A percentile compares a stretch with the other conserved stretches of the same genome.
phyloP scores from a whole-genome alignment of 2,797 vertebrate species.

The Setipinna tenuifilis region DNA sequence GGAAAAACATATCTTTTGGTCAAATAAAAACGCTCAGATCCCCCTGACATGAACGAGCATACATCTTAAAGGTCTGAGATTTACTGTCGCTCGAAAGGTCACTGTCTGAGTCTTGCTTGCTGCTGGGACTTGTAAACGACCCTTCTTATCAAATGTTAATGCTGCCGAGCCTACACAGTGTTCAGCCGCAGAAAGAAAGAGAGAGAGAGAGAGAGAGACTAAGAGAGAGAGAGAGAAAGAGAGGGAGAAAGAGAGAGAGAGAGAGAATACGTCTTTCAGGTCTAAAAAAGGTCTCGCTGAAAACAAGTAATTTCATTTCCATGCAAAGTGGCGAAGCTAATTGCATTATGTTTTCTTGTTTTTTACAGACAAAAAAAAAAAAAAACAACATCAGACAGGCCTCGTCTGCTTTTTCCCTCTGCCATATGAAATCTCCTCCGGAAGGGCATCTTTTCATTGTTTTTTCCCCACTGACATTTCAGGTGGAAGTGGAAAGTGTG shows the following conservation, averaged over 20 bases:
- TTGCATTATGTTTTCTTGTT: slow-evolving; percentile 60
- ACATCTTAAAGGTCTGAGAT: slow-evolving; percentile 80
- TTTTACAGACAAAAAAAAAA: too few relatives aligned
- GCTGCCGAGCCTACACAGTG: slow-evolving; percentile 75
- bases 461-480: not conserved
- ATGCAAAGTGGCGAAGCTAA: slow-evolving; percentile 75
- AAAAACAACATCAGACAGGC: not conserved
- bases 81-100: slow-evolving; percentile 83
- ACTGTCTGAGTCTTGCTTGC: slow-evolving; percentile 76
- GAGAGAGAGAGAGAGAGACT: too few relatives aligned
- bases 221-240: too few relatives aligned
- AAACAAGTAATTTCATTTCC: slow-evolving; percentile 81
- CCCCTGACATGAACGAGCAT: slow-evolving; percentile 66
- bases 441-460: slow-evolving; percentile 53
- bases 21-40: slow-evolving; percentile 72
- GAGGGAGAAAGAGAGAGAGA: slow-evolving; percentile 31
- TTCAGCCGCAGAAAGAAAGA: slow-evolving; percentile 48
- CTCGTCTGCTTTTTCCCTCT: not conserved
- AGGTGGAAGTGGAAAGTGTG: not conserved
- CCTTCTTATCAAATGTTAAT: slow-evolving; percentile 86
- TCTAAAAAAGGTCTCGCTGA: slow-evolving; percentile 74
- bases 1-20: slow-evolving; percentile 54
- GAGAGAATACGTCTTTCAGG: slow-evolving; percentile 75
- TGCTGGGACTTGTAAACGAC: slow-evolving; percentile 82
- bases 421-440: slow-evolving; percentile 52